A percentile compares a stretch with the other conserved stretches of the same genome.
Evolutionary conservation across 2,888 invertebrate species (phyloP).

Genomic region (Cryptophagus acutangulus): DNA sequence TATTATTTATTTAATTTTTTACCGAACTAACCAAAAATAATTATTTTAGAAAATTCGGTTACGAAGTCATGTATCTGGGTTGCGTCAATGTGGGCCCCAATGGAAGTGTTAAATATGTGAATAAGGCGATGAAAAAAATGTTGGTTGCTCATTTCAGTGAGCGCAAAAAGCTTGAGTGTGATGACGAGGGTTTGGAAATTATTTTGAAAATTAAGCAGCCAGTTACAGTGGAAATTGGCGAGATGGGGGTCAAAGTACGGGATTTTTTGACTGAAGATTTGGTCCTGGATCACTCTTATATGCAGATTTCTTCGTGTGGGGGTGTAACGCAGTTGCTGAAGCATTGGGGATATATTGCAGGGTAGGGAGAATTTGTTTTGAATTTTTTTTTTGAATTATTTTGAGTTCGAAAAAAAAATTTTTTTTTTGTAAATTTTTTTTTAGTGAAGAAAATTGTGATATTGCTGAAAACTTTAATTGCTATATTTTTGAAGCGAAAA

Average conservation of each 20-base stretch:
- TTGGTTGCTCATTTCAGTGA: constrained; percentile 29
- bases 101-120: constrained; percentile 53
- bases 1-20: constrained; percentile 7
- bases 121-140: constrained; percentile 46
- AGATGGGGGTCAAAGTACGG: constrained; percentile 51
- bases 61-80: constrained; percentile 50
- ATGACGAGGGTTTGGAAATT: constrained; percentile 17
- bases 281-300: constrained; percentile 56
- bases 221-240: constrained; percentile 51
- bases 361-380: constrained; percentile 45
- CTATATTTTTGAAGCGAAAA: constrained; percentile 47
- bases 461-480: constrained; percentile 49
- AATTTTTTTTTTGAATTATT: no score
- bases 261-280: constrained; percentile 48
- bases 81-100: constrained; percentile 47
- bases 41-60: constrained; percentile 41
- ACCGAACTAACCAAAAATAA: constrained; percentile 5
- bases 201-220: constrained; percentile 32
- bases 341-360: constrained; percentile 59
- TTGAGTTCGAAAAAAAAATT: not conserved
- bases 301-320: constrained; percentile 63
- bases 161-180: constrained; percentile 9
- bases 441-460: constrained; percentile 50
- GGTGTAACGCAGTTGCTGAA: constrained; percentile 51
- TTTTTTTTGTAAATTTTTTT: constrained; percentile 20